Evolutionary conservation across 2,797 vertebrate species (phyloP), one percentile per base, ranked within the genome.

Genomic region (Danio aesculapii): DNA sequence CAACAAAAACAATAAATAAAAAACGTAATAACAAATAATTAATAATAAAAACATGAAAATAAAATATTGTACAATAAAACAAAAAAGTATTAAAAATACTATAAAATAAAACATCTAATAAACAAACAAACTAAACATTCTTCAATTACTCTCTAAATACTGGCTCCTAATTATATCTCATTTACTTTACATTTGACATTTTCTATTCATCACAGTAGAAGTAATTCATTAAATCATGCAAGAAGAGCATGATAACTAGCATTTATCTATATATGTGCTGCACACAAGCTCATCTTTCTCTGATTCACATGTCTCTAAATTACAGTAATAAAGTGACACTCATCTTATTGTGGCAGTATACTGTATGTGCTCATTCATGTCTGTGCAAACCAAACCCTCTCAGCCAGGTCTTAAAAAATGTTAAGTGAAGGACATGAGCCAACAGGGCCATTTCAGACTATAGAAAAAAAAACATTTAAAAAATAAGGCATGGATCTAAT

Each of bases 381-480:
- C 39, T 41, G 55, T 11, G 10, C 10, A 77, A 47, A 58, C 17
- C 52, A 71, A 71, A 68, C 19, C 13, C 21, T 46, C 59, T 8
- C 8, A 43, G 30, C 70, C 41, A 43, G 43, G 11, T 14, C 57
- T 76, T 41, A 44, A 21, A 68, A 43, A 73, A 16, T 64, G 16
- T 50, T 66, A 12, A 58, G 52, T 62, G 69, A 53, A 64, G 21
- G 71, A 52, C 59, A 72, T 79, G 30, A 69, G 61, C 21, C 53
- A 58, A 53, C 6, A 16, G 19, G 19, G 39, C 19, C 8, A 55
- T 7, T 55, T 43, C 13, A 16, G 58, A 16, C 13, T 44, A 17
- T 52, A 41, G 39, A 53, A n/a, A n/a, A 69, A n/a, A n/a, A n/a
- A n/a, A n/a, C n/a, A n/a, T n/a, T n/a, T n/a, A 52, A 39, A 69